A percentile compares a stretch with the other conserved stretches of the same genome.
phyloP scores from a whole-genome alignment of 2,113 vertebrate genomes.

The Trogon melanurus region DNA sequence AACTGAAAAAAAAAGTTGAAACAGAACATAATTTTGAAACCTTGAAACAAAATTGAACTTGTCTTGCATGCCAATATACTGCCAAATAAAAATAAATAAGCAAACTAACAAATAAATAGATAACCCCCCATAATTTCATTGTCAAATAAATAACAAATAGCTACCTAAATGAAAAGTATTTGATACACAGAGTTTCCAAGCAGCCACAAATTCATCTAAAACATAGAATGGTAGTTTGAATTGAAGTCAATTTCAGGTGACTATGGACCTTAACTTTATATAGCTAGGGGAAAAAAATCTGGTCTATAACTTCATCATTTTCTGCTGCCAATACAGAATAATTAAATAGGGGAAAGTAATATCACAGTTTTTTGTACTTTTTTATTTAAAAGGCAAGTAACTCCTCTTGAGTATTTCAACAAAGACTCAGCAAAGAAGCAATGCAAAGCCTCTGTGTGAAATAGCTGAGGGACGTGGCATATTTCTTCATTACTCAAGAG shows the following conservation, averaged over 20 bases:
- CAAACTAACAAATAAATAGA: neutral
- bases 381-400: neutral
- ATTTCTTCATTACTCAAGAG: neutral
- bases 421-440: neutral
- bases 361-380: neutral
- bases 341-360: neutral
- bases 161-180: neutral
- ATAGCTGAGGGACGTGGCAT: neutral
- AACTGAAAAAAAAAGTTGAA: neutral
- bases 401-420: neutral
- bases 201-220: neutral
- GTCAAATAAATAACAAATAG: neutral
- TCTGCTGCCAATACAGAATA: neutral
- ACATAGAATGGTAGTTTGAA: neutral
- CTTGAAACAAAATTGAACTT: neutral
- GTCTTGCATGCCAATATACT: neutral
- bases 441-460: neutral
- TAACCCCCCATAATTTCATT: neutral
- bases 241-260: neutral
- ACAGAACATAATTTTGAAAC: neutral
- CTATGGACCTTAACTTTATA: neutral
- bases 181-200: neutral
- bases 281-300: neutral
- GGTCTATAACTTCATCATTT: neutral
- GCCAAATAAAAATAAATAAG: neutral